phyloP scores from a whole-genome alignment of 2,113 vertebrate species.

The Hirundichthys speculiger region DNA sequence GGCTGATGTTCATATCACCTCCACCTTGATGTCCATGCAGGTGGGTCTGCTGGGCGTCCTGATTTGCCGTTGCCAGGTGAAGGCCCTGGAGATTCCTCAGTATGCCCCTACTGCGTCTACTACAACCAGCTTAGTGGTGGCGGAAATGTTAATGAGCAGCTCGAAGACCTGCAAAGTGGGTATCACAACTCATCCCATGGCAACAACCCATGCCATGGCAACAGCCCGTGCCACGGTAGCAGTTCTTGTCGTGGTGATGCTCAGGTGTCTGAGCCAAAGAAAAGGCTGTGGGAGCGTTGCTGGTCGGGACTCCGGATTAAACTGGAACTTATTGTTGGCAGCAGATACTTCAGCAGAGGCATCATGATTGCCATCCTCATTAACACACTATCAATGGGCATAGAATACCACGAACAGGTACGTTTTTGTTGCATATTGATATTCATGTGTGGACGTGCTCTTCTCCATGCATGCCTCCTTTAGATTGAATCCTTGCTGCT shows the following conservation, averaged over 20 bases:
- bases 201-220: conserved; percentile 48
- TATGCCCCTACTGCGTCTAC: conserved; percentile 68
- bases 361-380: conserved; percentile 98
- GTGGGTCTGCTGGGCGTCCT: conserved; percentile 55
- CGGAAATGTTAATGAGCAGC: conserved; percentile 35
- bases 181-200: conserved; percentile 41
- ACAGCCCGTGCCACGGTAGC: conserved; percentile 42
- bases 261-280: conserved; percentile 45
- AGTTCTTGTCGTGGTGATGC: conserved; percentile 30
- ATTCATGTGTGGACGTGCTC: conserved; percentile 4
- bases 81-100: conserved; percentile 43
- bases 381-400: conserved; percentile 97
- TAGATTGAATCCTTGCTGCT: too few species aligned
- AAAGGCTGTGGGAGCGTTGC: conserved; percentile 33
- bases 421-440: conserved; percentile 2
- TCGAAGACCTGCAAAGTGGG: conserved; percentile 39
- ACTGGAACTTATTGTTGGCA: conserved; percentile 87
- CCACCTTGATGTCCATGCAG: conserved; percentile 47
- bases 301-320: conserved; percentile 51
- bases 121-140: conserved; percentile 51
- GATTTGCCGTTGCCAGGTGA: conserved; percentile 57
- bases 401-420: conserved; percentile 97
- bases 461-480: not conserved
- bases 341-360: conserved; percentile 97
- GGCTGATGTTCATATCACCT: conserved; percentile 3